Percentiles rank a stretch among this genome's conserved stretches.
Evolutionary conservation across 2,888 invertebrate species (phyloP).

Genomic region (Machimus rusticus): DNA sequence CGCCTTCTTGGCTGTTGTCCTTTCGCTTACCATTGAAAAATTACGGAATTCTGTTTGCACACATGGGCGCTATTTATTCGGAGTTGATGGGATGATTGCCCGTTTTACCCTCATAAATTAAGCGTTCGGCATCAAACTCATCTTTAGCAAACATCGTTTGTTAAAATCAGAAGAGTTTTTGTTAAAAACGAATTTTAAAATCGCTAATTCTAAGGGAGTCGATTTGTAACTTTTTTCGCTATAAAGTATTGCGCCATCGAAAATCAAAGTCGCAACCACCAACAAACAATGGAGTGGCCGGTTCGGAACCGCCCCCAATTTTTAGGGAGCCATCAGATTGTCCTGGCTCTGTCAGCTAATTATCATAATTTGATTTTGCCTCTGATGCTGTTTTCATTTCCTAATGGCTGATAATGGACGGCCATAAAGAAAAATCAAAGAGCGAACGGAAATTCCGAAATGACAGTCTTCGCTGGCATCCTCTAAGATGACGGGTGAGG

Average conservation of each 20-base stretch:
- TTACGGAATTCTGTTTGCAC: background rate
- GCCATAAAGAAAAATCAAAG: constrained; percentile 33
- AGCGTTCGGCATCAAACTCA: background rate
- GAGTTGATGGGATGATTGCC: background rate
- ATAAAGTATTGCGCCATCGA: background rate
- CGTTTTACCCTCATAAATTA: background rate
- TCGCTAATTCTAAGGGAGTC: background rate
- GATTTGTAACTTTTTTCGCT: background rate
- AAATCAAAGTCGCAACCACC: background rate
- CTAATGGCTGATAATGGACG: constrained; percentile 43
- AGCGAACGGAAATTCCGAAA: constrained; percentile 1
- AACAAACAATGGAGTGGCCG: background rate
- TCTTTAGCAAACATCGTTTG: background rate
- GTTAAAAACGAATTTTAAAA: background rate
- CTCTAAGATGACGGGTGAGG: background rate
- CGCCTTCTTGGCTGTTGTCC: background rate
- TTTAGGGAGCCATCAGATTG: background rate
- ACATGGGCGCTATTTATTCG: background rate
- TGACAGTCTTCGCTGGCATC: background rate
- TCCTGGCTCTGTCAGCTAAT: constrained; percentile 9
- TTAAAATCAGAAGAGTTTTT: background rate
- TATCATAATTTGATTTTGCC: constrained; percentile 44
- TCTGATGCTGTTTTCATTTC: constrained; percentile 44
- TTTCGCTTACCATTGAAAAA: constrained; percentile 9
- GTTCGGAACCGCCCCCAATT: background rate